phyloP scores from a whole-genome alignment of 2,797 vertebrate genomes.

The Lepidocolaptes lacrymiger region DNA sequence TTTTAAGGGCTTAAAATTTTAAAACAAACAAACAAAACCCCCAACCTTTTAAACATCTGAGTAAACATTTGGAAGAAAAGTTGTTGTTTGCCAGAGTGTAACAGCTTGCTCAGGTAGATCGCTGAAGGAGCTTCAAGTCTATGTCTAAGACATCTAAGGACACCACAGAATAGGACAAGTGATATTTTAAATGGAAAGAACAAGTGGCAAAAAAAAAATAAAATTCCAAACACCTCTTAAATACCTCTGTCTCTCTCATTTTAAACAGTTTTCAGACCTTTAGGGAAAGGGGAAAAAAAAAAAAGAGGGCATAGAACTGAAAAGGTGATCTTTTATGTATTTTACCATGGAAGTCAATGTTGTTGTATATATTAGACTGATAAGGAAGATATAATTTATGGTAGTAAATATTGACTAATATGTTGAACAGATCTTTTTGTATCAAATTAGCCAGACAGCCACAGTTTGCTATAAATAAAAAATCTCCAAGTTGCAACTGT shows the following conservation, averaged over 20 bases:
- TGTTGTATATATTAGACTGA: not conserved
- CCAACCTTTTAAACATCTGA: constrained; percentile 5
- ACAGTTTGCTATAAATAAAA: not conserved
- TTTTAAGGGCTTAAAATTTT: not conserved
- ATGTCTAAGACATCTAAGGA: not conserved
- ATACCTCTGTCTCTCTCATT: not conserved
- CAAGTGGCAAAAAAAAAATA: not conserved
- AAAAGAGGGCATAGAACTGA: not conserved
- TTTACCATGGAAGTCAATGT: not conserved
- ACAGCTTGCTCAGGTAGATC: not conserved
- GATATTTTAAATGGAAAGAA: not conserved
- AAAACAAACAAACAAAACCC: not conserved
- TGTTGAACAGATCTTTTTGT: not conserved
- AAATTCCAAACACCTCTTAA: not conserved
- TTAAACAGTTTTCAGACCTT: not conserved
- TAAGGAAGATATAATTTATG: not conserved
- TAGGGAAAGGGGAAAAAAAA: too few relatives aligned
- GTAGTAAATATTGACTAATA: not conserved
- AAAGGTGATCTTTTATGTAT: not conserved
- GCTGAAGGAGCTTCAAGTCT: not conserved
- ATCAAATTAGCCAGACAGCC: not conserved
- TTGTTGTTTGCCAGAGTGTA: not conserved
- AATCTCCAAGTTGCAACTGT: not conserved
- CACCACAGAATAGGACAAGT: not conserved
- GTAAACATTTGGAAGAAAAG: constrained; percentile 17